Evolutionary conservation across 2,888 invertebrate genomes (phyloP).

Genomic region (Augochlorella aurata): DNA sequence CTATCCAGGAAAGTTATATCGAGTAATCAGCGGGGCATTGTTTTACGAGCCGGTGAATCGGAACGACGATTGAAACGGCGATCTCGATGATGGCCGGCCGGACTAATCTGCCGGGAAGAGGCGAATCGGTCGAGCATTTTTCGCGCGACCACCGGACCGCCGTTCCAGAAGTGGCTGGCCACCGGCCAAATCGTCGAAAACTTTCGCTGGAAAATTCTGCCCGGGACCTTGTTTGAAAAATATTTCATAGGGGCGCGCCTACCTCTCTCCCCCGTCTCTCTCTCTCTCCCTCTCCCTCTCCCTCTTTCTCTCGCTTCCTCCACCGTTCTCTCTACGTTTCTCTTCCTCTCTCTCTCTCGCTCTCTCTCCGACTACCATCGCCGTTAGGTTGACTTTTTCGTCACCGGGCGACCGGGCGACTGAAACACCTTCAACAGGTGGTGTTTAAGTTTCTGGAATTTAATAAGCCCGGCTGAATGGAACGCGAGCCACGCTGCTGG

Average conservation of each 20-base stretch:
- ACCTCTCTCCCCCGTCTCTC: not conserved
- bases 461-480: constrained; percentile 58
- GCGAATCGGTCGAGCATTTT: constrained; percentile 53
- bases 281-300: too few relatives aligned
- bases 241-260: constrained; percentile 44
- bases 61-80: constrained; percentile 76
- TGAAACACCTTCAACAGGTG: constrained; percentile 69
- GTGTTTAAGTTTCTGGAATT: constrained; percentile 69
- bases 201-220: constrained; percentile 51
- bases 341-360: too few relatives aligned
- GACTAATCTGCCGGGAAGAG: constrained; percentile 53
- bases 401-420: constrained; percentile 40
- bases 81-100: constrained; percentile 59
- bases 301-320: not conserved
- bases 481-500: not conserved
- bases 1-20: constrained; percentile 74
- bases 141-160: constrained; percentile 28
- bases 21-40: constrained; percentile 81
- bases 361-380: not conserved
- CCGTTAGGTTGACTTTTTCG: constrained; percentile 55
- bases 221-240: constrained; percentile 62
- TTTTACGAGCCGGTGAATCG: constrained; percentile 80
- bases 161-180: constrained; percentile 59
- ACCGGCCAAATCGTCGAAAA: constrained; percentile 54
- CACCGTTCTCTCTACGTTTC: not conserved